These are phyloP conservation scores for Octodonta nipae DNA, from an alignment of 2,888 invertebrate genomes.

Conservation along the genomic window DNA sequence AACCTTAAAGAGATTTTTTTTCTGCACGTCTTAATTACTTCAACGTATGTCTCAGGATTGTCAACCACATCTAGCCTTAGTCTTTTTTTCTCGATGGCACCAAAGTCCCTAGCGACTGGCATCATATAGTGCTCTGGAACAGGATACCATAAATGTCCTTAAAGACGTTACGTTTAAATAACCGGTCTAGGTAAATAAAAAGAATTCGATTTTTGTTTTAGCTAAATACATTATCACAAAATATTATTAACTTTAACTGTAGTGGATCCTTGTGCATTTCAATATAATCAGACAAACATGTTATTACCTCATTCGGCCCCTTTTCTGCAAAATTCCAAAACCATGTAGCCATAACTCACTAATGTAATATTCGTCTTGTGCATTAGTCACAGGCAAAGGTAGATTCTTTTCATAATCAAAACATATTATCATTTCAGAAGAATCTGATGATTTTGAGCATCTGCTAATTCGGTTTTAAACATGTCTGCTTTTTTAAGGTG, in stretches of 20 bases:
- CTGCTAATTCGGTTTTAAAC: no score
- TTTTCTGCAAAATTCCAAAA: constrained; percentile 2
- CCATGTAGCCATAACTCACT: constrained; percentile 1
- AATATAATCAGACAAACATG: constrained; percentile 6
- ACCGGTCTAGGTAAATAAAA: constrained; percentile 5
- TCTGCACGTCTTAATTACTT: constrained; percentile 6
- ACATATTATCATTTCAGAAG: constrained; percentile 8
- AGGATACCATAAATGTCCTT: constrained; percentile 11
- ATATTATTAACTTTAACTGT: no score
- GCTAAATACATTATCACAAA: no score
- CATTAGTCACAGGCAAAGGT: constrained; percentile 10
- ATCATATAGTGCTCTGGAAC: no score
- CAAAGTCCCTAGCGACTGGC: constrained; percentile 20
- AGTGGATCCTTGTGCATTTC: constrained; percentile 1
- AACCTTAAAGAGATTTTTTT: constrained; percentile 6
- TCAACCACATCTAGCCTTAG: constrained; percentile 6
- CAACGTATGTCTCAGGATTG: constrained; percentile 8
- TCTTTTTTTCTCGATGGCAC: constrained; percentile 7
- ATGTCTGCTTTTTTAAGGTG: no score
- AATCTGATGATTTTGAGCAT: constrained; percentile 8
- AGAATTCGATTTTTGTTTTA: constrained; percentile 8
- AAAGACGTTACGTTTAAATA: constrained; percentile 7
- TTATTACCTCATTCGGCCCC: constrained; percentile 7
- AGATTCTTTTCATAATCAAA: constrained; percentile 9
- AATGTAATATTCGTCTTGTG: constrained; percentile 5